Base-by-base conservation (phyloP, 2,113 vertebrate genomes). In the Collichthys lucidus region DNA sequence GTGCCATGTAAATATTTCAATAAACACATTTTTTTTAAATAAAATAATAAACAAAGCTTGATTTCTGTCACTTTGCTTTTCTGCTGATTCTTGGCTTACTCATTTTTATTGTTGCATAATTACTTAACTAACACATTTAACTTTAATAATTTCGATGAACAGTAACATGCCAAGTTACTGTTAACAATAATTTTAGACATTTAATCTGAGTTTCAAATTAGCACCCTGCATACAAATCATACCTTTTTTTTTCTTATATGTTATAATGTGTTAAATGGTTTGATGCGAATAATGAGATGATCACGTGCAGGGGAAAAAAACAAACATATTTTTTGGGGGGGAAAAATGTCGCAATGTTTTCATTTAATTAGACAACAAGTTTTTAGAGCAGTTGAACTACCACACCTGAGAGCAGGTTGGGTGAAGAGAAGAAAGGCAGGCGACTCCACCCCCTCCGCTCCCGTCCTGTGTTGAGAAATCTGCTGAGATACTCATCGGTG, bases 1-100 rank as follows among this genome's bases (percentile, higher is more conserved):
- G 80, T 89, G 89, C 77, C 46, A 81, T 96, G 94, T 95, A 95
- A 94, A 96, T 96, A 94, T 92, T 91, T 81, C 74, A 94, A 92
- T 95, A 94, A 92, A 94, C 79, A 57, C 56, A n/a, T 89, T 94
- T 91, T 88, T 62, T 56, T 8, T 1, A 40, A 40, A 87, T 86
- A 86, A 89, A 49, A 10, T 89, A 87, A 53, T 0, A 3, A 4
- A 29, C 7, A 72, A 40, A 40, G 20, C 4, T 59, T 64, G 4
- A 20, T 67, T 44, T 44, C 7, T 62, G 0, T 79, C 40, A 24
- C 31, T 78, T 22, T 67, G n/a, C 62, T 26, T 5, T 31, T 56
- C 1, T 17, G 4, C 29, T 44, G 17, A n/a, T 47, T 77, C 42
- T 16, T 47, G 60, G 4, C 17, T 20, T 26, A 64, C n/a, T 16